phyloP scores from a whole-genome alignment of 2,888 invertebrate genomes.

The Ramazzottius varieornatus region DNA sequence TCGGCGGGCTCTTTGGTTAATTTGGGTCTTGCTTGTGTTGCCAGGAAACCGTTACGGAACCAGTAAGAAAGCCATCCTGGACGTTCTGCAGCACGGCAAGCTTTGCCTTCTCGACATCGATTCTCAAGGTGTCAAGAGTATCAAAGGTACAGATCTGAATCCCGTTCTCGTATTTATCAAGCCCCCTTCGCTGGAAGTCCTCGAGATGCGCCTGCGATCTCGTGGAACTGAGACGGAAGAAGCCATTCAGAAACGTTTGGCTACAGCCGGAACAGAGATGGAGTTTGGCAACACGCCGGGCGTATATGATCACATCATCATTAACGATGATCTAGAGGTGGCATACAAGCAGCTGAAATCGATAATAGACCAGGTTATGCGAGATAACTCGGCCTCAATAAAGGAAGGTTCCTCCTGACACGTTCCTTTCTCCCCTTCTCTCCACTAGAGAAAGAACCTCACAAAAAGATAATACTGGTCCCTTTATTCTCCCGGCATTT shows the following conservation, averaged over 20 bases:
- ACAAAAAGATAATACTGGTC: no score
- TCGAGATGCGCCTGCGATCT: conserved; percentile 31
- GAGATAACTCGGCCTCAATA: not conserved
- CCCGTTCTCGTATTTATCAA: conserved; percentile 65
- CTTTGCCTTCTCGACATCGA: conserved; percentile 84
- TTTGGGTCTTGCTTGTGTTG: no score
- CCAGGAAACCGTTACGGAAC: conserved; percentile 70
- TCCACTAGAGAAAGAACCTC: no score
- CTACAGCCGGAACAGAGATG: conserved; percentile 50
- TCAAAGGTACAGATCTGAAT: conserved; percentile 49
- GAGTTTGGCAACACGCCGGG: conserved; percentile 36
- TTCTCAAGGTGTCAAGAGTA: conserved; percentile 68
- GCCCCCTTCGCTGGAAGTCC: conserved; percentile 55
- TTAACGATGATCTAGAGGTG: conserved; percentile 18
- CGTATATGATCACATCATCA: conserved; percentile 17
- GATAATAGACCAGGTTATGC: conserved; percentile 7
- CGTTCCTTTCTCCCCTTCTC: not conserved
- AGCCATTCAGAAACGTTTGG: conserved; percentile 45
- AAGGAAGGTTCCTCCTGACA: not conserved
- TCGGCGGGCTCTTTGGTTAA: no score
- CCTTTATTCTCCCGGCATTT: no score
- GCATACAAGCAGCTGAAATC: conserved; percentile 16
- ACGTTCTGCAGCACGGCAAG: conserved; percentile 48
- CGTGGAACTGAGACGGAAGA: conserved; percentile 78
- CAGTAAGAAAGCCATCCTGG: conserved; percentile 57